Evolutionary conservation across 2,113 vertebrate species (phyloP).

Genomic region (Panthera uncia): DNA sequence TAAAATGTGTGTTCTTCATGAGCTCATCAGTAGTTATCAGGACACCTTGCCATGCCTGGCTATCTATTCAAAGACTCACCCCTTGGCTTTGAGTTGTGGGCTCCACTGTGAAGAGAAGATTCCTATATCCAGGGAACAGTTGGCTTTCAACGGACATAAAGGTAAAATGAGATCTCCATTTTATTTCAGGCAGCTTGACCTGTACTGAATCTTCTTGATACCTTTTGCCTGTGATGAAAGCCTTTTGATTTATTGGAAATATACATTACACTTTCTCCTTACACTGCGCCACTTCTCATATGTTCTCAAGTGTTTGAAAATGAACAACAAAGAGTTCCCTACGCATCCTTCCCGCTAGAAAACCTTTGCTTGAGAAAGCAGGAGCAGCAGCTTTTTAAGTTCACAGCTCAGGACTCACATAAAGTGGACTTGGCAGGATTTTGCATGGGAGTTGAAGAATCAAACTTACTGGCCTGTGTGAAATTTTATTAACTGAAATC

Average conservation of each 20-base stretch:
- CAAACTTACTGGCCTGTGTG: conserved; percentile 20
- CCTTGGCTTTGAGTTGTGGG: neutral
- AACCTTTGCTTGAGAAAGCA: neutral
- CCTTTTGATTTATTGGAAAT: neutral
- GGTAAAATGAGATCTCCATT: neutral
- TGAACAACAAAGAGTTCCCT: neutral
- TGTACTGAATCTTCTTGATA: neutral
- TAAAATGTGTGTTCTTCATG: neutral
- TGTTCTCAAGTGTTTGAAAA: neutral
- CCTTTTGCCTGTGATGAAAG: neutral
- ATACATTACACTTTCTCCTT: neutral
- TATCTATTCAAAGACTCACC: neutral
- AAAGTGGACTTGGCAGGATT: conserved; percentile 26
- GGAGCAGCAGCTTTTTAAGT: neutral
- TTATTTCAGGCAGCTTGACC: neutral
- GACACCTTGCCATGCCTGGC: neutral
- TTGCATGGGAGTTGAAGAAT: conserved; percentile 25
- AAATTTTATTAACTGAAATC: conserved; percentile 64
- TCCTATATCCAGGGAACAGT: neutral
- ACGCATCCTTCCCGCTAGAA: neutral
- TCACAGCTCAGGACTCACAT: conserved; percentile 17
- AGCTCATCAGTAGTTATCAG: neutral
- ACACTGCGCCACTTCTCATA: neutral
- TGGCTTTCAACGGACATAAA: neutral
- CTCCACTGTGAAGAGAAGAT: neutral